Conservation (phyloP, 2,888 invertebrate genomes). For the Pyrrhosoma nymphula region DNA sequence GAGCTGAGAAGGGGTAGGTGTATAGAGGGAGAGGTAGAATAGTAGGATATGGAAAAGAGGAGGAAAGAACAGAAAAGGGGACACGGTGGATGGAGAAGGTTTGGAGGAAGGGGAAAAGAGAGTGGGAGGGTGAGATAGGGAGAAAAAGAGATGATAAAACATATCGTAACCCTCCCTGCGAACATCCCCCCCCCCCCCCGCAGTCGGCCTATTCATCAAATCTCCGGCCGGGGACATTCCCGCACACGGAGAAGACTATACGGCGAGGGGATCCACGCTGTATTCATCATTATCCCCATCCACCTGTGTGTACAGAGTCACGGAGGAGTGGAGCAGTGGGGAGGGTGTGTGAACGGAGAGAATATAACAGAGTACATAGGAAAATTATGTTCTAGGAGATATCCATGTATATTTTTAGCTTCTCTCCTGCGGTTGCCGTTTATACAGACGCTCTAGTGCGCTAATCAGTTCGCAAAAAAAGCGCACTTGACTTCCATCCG, state of each 20-base stretch:
- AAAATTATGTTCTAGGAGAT: too few species aligned
- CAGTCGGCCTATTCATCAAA: background rate
- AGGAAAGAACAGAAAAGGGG: background rate
- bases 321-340: background rate
- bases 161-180: too few species aligned
- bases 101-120: background rate
- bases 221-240: background rate
- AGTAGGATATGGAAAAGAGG: background rate
- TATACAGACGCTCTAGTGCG: too few species aligned
- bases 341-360: background rate
- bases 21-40: background rate
- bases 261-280: background rate
- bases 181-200: too few species aligned
- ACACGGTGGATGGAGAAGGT: background rate
- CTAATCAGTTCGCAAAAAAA: too few species aligned
- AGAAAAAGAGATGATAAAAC: too few species aligned
- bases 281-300: background rate
- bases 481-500: too few species aligned
- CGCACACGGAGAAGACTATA: background rate
- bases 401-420: too few species aligned
- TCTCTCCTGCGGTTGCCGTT: too few species aligned
- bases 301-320: background rate
- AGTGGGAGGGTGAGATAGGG: background rate
- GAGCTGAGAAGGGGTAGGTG: background rate
- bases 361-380: background rate